Evolutionary conservation across 2,113 vertebrate genomes (phyloP).

Genomic region (Aythya baeri): DNA sequence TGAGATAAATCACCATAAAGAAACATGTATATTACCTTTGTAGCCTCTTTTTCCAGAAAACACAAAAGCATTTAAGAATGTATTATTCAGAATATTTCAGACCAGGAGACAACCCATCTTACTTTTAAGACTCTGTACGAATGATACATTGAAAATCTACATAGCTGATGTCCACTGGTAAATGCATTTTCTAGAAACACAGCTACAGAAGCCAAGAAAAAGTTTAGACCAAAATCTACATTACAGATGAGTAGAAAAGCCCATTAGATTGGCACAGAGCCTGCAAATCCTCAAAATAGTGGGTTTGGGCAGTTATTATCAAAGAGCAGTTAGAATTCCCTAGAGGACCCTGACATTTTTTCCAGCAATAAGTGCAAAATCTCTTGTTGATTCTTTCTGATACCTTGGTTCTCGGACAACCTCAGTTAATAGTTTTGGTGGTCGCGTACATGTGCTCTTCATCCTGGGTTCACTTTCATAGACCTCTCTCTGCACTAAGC

Average conservation of each 20-base stretch:
- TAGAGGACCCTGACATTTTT: background rate
- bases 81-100: background rate
- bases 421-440: conserved; percentile 29
- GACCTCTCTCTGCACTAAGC: conserved; percentile 21
- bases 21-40: conserved; percentile 25
- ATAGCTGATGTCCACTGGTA: background rate
- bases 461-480: background rate
- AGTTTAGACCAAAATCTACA: background rate
- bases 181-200: background rate
- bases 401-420: background rate
- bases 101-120: background rate
- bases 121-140: background rate
- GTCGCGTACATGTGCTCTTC: background rate
- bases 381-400: background rate
- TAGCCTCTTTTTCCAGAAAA: background rate
- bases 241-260: background rate
- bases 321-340: background rate
- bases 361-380: conserved; percentile 46
- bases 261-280: background rate
- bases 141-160: background rate
- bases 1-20: conserved; percentile 22
- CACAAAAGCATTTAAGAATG: background rate
- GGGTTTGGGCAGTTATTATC: conserved; percentile 30
- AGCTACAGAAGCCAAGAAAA: background rate
- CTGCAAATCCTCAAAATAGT: background rate